These are phyloP conservation scores for Ophioderma brevispina DNA, from an alignment of 35 echinoderm and acorn worm species.

Conservation along the genomic window DNA sequence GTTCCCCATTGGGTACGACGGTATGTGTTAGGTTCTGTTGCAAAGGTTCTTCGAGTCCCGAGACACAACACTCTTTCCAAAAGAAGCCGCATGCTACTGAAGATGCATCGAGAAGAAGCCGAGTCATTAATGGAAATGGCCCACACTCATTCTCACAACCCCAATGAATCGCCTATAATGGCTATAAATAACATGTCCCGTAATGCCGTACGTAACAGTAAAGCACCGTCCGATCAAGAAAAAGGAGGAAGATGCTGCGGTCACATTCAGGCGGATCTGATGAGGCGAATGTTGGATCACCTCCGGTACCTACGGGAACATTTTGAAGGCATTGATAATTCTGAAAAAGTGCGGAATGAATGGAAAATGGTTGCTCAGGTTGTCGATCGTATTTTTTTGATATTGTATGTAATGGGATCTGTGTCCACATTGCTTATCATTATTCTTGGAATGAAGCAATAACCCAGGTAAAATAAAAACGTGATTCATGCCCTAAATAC, in stretches of 20 bases:
- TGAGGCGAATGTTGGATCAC: constrained; percentile 65
- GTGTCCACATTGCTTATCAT: constrained; percentile 71
- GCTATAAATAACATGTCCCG: constrained; percentile 53
- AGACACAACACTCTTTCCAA: constrained; percentile 28
- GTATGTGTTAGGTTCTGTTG: constrained; percentile 5
- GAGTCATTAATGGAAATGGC: constrained; percentile 52
- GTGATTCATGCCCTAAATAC: too few relatives aligned
- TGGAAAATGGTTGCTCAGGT: constrained; percentile 93
- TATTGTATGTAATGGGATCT: constrained; percentile 81
- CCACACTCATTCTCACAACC: constrained; percentile 37
- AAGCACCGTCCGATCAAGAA: constrained; percentile 10
- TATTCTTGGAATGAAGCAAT: constrained; percentile 6
- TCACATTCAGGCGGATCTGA: constrained; percentile 39
- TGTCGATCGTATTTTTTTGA: constrained; percentile 79
- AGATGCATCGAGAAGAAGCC: constrained; percentile 15
- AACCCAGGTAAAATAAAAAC: not conserved
- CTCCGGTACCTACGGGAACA: constrained; percentile 60
- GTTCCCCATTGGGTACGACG: constrained; percentile 66
- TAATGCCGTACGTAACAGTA: not conserved
- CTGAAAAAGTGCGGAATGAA: constrained; percentile 61
- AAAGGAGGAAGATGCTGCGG: constrained; percentile 7
- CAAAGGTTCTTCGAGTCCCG: not conserved
- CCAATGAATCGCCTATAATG: constrained; percentile 66
- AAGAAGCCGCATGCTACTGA: constrained; percentile 3
- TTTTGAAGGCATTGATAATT: constrained; percentile 56